Evolutionary conservation across 2,797 vertebrate species (phyloP).

Genomic region (Iguana delicatissima): DNA sequence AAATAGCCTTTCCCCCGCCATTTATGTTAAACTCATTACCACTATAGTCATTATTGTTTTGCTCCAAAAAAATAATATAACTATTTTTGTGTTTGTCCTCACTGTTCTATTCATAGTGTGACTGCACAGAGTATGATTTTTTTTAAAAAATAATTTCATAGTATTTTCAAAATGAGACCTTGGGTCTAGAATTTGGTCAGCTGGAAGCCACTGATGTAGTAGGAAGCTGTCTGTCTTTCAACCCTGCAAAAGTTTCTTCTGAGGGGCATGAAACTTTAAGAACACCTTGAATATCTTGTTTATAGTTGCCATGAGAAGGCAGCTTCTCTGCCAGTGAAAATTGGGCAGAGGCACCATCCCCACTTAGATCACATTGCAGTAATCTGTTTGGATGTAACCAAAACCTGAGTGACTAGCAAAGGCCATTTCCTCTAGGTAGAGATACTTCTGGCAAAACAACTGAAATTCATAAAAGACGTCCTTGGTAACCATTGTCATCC

Average conservation of each 20-base stretch:
- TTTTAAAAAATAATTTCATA: background rate
- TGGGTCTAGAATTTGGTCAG: background rate
- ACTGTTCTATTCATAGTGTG: background rate
- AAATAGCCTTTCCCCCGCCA: background rate
- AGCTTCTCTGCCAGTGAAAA: background rate
- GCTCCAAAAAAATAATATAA: background rate
- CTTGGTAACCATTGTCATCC: no score
- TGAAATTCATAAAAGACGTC: background rate
- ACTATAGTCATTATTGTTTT: background rate
- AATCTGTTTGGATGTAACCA: background rate
- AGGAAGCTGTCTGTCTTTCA: no score
- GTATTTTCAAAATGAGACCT: background rate
- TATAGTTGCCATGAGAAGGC: background rate
- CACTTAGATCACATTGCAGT: background rate
- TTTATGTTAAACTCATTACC: background rate
- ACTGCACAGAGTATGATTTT: background rate
- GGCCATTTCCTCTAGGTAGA: background rate
- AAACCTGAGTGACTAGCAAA: background rate
- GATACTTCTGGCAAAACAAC: background rate
- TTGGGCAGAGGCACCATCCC: background rate
- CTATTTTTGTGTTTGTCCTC: background rate
- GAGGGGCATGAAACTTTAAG: no score
- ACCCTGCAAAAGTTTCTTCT: background rate
- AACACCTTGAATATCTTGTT: background rate
- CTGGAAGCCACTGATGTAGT: background rate